Evolutionary conservation across 2,888 invertebrate genomes (phyloP).

Genomic region (Kryphioiulus occultus): DNA sequence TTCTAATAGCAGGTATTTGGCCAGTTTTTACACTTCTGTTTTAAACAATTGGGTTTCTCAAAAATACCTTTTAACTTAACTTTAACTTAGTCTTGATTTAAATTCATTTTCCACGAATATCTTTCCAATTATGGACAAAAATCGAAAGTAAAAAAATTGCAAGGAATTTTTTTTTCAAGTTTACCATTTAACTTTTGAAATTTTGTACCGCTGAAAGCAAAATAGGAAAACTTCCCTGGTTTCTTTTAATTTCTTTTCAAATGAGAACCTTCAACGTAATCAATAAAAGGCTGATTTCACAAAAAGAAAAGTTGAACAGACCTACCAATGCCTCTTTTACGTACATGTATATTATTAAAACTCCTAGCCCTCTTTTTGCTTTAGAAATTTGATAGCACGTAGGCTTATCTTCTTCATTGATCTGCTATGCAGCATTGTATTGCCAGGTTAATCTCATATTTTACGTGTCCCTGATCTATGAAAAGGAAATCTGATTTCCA

Average conservation of each 20-base stretch:
- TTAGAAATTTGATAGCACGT: background rate
- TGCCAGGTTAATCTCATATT: constrained; percentile 1
- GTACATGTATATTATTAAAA: background rate
- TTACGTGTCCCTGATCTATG: constrained; percentile 4
- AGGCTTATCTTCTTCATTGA: background rate
- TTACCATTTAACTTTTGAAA: no score
- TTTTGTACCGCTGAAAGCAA: no score
- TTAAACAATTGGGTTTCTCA: no score
- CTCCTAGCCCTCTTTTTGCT: background rate
- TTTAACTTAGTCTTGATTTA: no score
- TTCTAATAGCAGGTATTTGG: constrained; percentile 74
- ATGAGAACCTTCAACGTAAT: background rate
- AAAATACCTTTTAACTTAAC: no score
- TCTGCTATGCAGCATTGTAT: background rate
- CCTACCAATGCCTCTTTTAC: no score
- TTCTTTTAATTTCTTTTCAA: background rate
- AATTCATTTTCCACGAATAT: no score
- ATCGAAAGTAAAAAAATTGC: no score
- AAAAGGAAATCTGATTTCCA: constrained; percentile 9
- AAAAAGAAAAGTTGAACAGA: no score
- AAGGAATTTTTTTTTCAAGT: no score
- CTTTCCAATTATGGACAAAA: no score
- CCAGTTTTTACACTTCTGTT: background rate
- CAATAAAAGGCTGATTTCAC: no score
- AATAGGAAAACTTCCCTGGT: background rate